Conservation (phyloP, 2,888 invertebrate genomes). For the Iselma pallidipennis region DNA sequence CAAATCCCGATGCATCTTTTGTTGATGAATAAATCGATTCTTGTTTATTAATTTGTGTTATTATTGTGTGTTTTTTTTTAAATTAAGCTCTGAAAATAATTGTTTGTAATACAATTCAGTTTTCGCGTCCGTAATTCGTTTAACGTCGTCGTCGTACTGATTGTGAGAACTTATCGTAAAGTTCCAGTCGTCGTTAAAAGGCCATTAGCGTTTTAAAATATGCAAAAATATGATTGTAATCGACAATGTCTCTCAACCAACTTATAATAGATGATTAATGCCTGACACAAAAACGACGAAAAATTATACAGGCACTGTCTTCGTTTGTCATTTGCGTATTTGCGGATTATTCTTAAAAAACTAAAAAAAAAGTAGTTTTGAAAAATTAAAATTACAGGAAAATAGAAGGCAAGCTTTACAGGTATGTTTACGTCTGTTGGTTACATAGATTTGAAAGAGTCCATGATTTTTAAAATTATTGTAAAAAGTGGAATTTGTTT, state of each 20-base stretch:
- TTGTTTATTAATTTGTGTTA: not conserved
- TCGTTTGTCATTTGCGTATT: too few species aligned
- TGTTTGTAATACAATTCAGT: not conserved
- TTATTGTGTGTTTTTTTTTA: too few species aligned
- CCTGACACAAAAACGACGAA: not conserved
- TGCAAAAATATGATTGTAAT: conserved; percentile 6
- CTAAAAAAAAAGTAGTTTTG: too few species aligned
- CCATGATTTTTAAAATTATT: too few species aligned
- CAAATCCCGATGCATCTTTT: too few species aligned
- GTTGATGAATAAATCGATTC: too few species aligned
- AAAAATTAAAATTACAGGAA: too few species aligned
- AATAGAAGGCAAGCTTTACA: too few species aligned
- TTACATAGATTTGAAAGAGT: too few species aligned
- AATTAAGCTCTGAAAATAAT: not conserved
- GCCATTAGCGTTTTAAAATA: conserved; percentile 5
- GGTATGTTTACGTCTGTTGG: too few species aligned
- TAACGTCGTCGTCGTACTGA: not conserved
- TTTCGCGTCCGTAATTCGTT: not conserved
- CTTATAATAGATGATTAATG: conserved; percentile 4
- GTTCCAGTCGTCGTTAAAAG: conserved; percentile 4
- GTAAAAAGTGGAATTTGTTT: too few species aligned
- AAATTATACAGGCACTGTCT: not conserved
- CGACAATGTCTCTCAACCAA: not conserved
- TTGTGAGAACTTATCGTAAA: not conserved
- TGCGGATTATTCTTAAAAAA: too few species aligned